Percentiles rank a stretch among this genome's conserved stretches.
These are phyloP conservation scores for Gisinianus flammeolus DNA, from an alignment of 2,888 invertebrate genomes.

Conservation along the genomic window DNA sequence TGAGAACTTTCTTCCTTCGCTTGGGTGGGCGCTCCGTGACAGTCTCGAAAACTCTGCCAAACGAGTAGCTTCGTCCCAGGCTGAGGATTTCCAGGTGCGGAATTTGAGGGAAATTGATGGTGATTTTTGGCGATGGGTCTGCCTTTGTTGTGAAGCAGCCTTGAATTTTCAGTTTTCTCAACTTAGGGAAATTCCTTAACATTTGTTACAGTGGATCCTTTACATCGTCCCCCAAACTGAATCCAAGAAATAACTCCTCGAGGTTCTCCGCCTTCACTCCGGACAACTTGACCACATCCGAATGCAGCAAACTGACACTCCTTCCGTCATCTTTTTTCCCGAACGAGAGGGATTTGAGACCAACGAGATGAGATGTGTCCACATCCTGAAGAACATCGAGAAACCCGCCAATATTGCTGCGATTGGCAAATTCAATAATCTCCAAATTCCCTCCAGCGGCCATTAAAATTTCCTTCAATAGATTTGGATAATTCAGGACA, in stretches of 20 bases:
- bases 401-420: neutral
- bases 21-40: neutral
- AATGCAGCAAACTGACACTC: neutral
- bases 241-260: slow-evolving; percentile 44
- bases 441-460: neutral
- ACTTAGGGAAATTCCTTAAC: slow-evolving; percentile 28
- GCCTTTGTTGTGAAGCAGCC: slow-evolving; percentile 45
- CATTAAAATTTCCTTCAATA: neutral
- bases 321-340: neutral
- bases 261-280: slow-evolving; percentile 1
- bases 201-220: slow-evolving; percentile 36
- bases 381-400: neutral
- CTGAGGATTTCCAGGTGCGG: slow-evolving; percentile 37
- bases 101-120: slow-evolving; percentile 45
- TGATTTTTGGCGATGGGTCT: slow-evolving; percentile 34
- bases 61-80: slow-evolving; percentile 49
- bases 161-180: slow-evolving; percentile 42
- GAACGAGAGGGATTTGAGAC: neutral
- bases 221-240: slow-evolving; percentile 48
- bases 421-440: neutral
- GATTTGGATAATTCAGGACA: neutral
- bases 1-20: neutral
- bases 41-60: slow-evolving; percentile 40
- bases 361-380: neutral
- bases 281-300: slow-evolving; percentile 17